phyloP scores from a whole-genome alignment of 2,888 invertebrate genomes.

The Nycteola revayana region DNA sequence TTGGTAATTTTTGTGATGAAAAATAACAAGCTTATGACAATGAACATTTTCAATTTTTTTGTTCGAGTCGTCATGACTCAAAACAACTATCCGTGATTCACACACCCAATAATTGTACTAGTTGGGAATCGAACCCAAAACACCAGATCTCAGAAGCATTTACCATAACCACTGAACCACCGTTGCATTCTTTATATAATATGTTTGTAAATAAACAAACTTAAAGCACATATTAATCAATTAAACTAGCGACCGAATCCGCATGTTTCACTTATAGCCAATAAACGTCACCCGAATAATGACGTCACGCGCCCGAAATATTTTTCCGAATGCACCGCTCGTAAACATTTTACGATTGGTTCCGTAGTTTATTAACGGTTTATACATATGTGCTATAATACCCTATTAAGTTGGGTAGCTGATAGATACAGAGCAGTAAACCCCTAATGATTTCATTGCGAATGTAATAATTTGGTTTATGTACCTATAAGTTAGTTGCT shows the following conservation, averaged over 20 bases:
- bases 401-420: conserved; percentile 35
- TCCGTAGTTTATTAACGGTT: conserved; percentile 61
- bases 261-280: conserved; percentile 29
- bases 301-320: conserved; percentile 66
- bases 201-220: background rate
- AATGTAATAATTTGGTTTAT: no score
- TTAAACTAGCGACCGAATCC: conserved; percentile 4
- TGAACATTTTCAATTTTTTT: no score
- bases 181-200: background rate
- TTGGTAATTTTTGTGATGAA: background rate
- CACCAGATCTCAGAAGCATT: no score
- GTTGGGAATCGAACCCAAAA: no score
- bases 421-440: conserved; percentile 33
- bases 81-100: no score
- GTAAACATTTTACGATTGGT: conserved; percentile 72
- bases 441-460: conserved; percentile 36
- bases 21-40: background rate
- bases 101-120: no score
- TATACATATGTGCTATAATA: conserved; percentile 46
- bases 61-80: no score
- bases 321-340: conserved; percentile 73
- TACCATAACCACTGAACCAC: no score
- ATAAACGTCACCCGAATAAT: conserved; percentile 54
- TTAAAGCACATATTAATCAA: background rate
- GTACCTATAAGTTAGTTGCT: no score